Percentiles rank a stretch among this genome's conserved stretches.
phyloP scores from a whole-genome alignment of 2,113 vertebrate genomes.

The Xenopus tropicalis region DNA sequence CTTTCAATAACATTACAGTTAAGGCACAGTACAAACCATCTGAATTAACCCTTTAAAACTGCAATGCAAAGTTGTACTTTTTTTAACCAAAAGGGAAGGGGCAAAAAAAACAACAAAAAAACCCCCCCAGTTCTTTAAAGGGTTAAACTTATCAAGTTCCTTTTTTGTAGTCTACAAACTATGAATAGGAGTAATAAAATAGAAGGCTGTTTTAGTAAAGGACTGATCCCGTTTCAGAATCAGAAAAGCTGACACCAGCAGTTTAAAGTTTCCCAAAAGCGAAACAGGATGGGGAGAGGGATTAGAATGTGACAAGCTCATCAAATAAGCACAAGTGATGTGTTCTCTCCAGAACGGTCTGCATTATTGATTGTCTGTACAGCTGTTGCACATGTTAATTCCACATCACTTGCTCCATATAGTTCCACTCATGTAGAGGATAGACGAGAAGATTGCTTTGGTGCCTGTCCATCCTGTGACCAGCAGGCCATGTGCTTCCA shows the following conservation, averaged over 20 bases:
- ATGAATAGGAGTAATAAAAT: conserved; percentile 73
- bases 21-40: conserved; percentile 93
- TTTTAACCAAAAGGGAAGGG: not conserved
- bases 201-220: conserved; percentile 70
- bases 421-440: conserved; percentile 67
- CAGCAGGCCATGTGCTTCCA: conserved; percentile 59
- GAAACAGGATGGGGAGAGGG: conserved; percentile 78
- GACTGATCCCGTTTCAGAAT: conserved; percentile 82
- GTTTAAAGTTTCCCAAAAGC: conserved; percentile 85
- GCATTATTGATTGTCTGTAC: conserved; percentile 74
- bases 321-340: conserved; percentile 91
- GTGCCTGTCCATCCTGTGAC: conserved; percentile 66
- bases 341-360: conserved; percentile 92
- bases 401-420: conserved; percentile 68
- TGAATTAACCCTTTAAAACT: conserved; percentile 70
- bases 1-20: conserved; percentile 96
- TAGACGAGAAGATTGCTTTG: conserved; percentile 77
- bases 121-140: conserved; percentile 66
- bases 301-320: conserved; percentile 96
- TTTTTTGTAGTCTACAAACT: conserved; percentile 65
- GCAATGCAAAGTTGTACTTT: conserved; percentile 63
- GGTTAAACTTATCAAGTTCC: conserved; percentile 66
- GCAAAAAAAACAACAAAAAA: conserved; percentile 31
- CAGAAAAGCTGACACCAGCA: conserved; percentile 90
- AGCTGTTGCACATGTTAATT: conserved; percentile 72